Evolutionary conservation across 2,113 vertebrate genomes (phyloP), one percentile per base, ranked within the genome.

Genomic region (Geothlypis trichas): DNA sequence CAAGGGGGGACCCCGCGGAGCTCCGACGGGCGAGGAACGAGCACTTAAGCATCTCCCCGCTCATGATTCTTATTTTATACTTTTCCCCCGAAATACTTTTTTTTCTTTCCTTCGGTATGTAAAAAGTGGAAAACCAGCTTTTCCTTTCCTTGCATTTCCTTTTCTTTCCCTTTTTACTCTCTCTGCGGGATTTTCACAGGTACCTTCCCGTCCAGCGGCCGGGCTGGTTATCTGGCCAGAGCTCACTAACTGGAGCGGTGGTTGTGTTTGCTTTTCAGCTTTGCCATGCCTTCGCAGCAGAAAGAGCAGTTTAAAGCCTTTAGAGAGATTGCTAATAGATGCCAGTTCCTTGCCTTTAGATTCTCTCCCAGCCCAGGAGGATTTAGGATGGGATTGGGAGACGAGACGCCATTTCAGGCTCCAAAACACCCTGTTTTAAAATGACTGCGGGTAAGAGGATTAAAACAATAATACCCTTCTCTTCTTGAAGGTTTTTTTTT

Each of bases 391-490:
- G 98, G 98, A 98, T 98, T 98, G 98, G 97, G 96, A 98, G 98
- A 98, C 98, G 97, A 97, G 98, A 98, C 99, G 98, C 98, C 98
- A 98, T 98, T 99, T 99, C 98, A 98, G 98, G 98, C 98, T 98
- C 98, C 98, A 98, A 98, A 98, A 98, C 98, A 98, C 97, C 98
- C 98, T 98, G 98, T 98, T 98, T 99, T 98, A 98, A 99, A 99
- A 98, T 99, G 98, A 99, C 98, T 98, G 98, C 98, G 98, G 97
- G 97, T 99, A 99, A 99, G 99, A 99, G 99, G 99, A 99, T 99
- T 99, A 99, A 99, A 99, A 99, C 97, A 98, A 99, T 99, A 99
- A 99, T 99, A 98, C 99, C 98, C 98, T 99, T 99, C 98, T 99
- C 98, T 99, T 99, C 98, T 99, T 98, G 98, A 97, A 98, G 98